These are phyloP conservation scores for Opisthocomus hoazin DNA, from an alignment of 2,113 vertebrate genomes.

Conservation along the genomic window DNA sequence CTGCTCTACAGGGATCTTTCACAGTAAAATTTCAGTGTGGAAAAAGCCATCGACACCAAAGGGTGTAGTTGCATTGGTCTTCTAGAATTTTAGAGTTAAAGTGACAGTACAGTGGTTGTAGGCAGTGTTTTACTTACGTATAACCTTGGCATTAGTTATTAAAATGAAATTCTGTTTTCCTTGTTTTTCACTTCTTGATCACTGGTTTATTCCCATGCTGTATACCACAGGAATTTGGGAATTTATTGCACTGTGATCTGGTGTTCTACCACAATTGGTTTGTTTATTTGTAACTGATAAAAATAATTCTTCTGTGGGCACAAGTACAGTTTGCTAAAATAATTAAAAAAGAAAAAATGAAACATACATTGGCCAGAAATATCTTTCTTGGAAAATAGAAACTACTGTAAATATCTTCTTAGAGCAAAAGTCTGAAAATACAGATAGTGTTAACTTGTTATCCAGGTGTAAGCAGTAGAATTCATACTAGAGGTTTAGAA, in stretches of 20 bases:
- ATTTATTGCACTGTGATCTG: conserved; percentile 18
- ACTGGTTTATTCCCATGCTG: neutral
- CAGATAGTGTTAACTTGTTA: neutral
- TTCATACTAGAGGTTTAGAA: neutral
- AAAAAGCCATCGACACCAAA: neutral
- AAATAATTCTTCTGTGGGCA: conserved; percentile 6
- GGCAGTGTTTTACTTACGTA: neutral
- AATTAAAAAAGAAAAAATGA: neutral
- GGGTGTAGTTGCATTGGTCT: neutral
- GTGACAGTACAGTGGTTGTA: neutral
- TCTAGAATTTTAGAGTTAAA: neutral
- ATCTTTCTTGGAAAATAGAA: neutral
- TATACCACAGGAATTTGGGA: neutral
- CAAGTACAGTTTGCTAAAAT: neutral
- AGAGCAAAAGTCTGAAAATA: neutral
- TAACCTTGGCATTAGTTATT: neutral
- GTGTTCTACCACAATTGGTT: neutral
- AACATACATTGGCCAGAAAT: neutral
- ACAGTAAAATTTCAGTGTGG: neutral
- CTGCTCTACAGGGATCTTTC: neutral
- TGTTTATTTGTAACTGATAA: conserved; percentile 27
- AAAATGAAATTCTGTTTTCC: neutral
- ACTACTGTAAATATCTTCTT: neutral
- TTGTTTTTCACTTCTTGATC: neutral
- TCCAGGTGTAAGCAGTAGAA: neutral